Base-by-base conservation (phyloP, 1,140 invertebrate species). In the Sycobia sp. region DNA sequence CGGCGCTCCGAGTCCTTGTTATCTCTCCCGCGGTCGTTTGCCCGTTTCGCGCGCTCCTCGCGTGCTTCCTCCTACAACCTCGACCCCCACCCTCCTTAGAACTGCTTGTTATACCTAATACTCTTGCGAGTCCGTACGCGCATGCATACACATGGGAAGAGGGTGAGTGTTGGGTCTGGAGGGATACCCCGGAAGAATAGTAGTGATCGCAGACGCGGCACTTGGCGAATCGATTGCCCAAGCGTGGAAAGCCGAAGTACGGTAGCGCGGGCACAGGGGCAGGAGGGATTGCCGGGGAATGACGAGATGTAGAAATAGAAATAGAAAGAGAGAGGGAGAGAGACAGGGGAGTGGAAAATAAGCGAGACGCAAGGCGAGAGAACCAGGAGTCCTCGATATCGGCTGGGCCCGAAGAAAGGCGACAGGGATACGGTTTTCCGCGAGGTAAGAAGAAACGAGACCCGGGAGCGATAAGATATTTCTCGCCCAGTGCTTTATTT, bases 1-100 rank as follows among this genome's bases (percentile, higher is more conserved):
- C n/a, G n/a, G n/a, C n/a, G n/a, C n/a, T n/a, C n/a, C n/a, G 62
- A 53, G 38, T 61, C 51, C 74, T 76, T 73, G 73, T 76, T 76
- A 76, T 73, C 69, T 71, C 66, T n/a, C n/a, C n/a, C n/a, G n/a
- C n/a, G 50, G 53, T 62, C 46, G 54, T 53, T 59, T 59, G 44
- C 46, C 25, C 25, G 46, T 50, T 59, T 51, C 57, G 16, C 36
- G 20, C n/a, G n/a, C n/a, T n/a, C n/a, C n/a, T n/a, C n/a, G n/a
- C n/a, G n/a, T n/a, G n/a, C n/a, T n/a, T n/a, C n/a, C n/a, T n/a
- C n/a, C n/a, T n/a, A n/a, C n/a, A n/a, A n/a, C n/a, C 47, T 51
- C 20, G 39, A 23, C 9, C 47, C 7, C 25, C 20, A 29, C 20
- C 32, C 16, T 43, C 43, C 36, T 60, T 43, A 25, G 23, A 5